phyloP scores from a whole-genome alignment of 2,888 invertebrate genomes.

The Miltochrista miniata region DNA sequence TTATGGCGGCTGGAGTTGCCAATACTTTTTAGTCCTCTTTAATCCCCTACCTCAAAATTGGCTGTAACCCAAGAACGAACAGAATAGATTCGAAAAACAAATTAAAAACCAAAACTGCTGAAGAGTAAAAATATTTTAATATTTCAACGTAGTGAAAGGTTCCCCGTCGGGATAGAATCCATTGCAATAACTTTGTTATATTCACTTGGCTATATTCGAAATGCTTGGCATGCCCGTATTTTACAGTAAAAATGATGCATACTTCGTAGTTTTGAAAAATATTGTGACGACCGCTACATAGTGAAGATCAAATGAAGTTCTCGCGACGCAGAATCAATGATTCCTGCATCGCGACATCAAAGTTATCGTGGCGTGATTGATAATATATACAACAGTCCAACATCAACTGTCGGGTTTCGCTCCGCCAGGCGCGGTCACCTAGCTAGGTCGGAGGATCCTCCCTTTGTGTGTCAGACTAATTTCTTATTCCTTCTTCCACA shows the following conservation, averaged over 20 bases:
- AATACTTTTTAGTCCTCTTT: slow-evolving; percentile 14
- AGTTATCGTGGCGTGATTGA: no score
- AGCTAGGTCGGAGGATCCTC: no score
- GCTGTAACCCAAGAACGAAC: slow-evolving; percentile 46
- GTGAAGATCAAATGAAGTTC: no score
- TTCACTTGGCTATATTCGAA: slow-evolving; percentile 53
- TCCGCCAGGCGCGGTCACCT: no score
- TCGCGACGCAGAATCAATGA: no score
- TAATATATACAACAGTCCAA: no score
- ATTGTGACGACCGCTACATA: no score
- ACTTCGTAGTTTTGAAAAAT: slow-evolving; percentile 44
- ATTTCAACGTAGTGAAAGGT: slow-evolving; percentile 47
- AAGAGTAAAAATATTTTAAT: slow-evolving; percentile 52
- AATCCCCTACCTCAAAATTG: slow-evolving; percentile 33
- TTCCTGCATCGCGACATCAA: no score
- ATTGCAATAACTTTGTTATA: slow-evolving; percentile 59
- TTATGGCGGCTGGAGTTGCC: neutral
- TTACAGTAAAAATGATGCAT: slow-evolving; percentile 60
- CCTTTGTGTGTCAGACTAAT: no score
- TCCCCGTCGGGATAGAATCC: slow-evolving; percentile 31
- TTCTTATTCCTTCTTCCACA: no score
- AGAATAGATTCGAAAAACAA: slow-evolving; percentile 57
- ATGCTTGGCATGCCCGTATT: slow-evolving; percentile 31
- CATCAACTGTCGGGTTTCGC: no score
- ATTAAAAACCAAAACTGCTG: slow-evolving; percentile 42